Evolutionary conservation across 1,140 invertebrate species (phyloP).

Genomic region (Apis mellifera): DNA sequence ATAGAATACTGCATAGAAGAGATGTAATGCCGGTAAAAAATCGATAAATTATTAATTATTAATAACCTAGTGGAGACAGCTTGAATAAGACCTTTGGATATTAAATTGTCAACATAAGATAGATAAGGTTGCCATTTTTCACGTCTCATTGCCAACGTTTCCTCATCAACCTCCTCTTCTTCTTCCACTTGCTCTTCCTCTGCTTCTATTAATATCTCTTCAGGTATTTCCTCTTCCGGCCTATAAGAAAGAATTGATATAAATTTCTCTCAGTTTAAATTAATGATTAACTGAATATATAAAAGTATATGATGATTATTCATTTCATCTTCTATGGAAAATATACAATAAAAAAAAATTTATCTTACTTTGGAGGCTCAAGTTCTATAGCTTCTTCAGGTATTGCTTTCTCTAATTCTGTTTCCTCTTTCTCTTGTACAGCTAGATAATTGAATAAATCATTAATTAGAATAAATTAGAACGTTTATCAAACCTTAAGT

Average conservation of each 20-base stretch:
- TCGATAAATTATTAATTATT: neutral
- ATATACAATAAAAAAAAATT: too few relatives aligned
- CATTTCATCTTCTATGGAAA: too few relatives aligned
- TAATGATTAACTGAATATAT: too few relatives aligned
- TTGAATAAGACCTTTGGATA: conserved; percentile 84
- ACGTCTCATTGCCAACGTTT: neutral
- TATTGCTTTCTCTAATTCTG: conserved; percentile 21
- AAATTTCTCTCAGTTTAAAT: too few relatives aligned
- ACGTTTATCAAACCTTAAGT: neutral
- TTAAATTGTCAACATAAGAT: conserved; percentile 84
- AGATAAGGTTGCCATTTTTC: conserved; percentile 85
- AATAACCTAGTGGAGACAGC: conserved; percentile 77
- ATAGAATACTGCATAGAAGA: neutral
- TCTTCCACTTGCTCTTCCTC: conserved; percentile 17
- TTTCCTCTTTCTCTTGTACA: conserved; percentile 27
- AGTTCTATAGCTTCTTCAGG: neutral
- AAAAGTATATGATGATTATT: too few relatives aligned
- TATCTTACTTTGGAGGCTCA: neutral
- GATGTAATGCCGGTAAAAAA: too few relatives aligned
- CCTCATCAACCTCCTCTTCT: conserved; percentile 38
- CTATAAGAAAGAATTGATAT: neutral
- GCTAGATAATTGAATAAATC: neutral
- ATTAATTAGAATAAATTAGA: neutral
- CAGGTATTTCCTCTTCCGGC: conserved; percentile 18
- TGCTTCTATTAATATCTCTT: neutral